Percentiles rank a stretch among this genome's conserved stretches.
Evolutionary conservation across 2,888 invertebrate genomes (phyloP).

Genomic region (Biston betularia): DNA sequence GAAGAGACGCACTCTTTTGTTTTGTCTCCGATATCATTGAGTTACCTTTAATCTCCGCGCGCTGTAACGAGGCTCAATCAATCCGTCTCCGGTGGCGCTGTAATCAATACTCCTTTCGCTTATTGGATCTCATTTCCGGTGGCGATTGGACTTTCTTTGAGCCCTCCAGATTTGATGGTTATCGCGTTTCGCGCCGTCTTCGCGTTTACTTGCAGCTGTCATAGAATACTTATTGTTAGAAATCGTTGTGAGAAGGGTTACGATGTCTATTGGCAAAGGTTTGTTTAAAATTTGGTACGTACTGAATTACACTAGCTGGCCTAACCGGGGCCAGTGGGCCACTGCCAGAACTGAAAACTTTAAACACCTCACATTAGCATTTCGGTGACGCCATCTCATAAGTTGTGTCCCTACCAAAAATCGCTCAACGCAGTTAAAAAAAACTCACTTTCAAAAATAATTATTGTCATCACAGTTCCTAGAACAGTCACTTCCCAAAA

Average conservation of each 20-base stretch:
- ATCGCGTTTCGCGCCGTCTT: conserved; percentile 35
- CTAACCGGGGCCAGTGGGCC: too few relatives aligned
- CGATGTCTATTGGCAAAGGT: too few relatives aligned
- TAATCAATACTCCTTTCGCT: conserved; percentile 79
- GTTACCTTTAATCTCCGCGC: conserved; percentile 79
- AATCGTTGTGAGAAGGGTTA: background rate
- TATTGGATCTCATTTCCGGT: conserved; percentile 61
- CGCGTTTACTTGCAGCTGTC: conserved; percentile 10
- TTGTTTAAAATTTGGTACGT: too few relatives aligned
- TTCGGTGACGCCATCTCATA: too few relatives aligned
- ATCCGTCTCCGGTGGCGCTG: conserved; percentile 53
- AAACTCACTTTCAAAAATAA: too few relatives aligned
- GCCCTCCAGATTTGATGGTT: conserved; percentile 28
- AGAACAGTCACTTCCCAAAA: too few relatives aligned
- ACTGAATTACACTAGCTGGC: too few relatives aligned
- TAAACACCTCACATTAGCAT: too few relatives aligned
- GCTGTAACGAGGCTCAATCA: conserved; percentile 64
- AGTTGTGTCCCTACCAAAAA: too few relatives aligned
- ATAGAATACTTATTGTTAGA: conserved; percentile 15
- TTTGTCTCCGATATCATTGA: conserved; percentile 75
- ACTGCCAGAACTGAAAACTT: too few relatives aligned
- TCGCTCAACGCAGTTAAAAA: too few relatives aligned
- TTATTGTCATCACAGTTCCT: too few relatives aligned
- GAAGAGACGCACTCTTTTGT: conserved; percentile 75
- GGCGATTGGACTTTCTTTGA: conserved; percentile 44